Base-by-base conservation (phyloP, 1,140 invertebrate genomes). In the Drosophila sucinea region DNA sequence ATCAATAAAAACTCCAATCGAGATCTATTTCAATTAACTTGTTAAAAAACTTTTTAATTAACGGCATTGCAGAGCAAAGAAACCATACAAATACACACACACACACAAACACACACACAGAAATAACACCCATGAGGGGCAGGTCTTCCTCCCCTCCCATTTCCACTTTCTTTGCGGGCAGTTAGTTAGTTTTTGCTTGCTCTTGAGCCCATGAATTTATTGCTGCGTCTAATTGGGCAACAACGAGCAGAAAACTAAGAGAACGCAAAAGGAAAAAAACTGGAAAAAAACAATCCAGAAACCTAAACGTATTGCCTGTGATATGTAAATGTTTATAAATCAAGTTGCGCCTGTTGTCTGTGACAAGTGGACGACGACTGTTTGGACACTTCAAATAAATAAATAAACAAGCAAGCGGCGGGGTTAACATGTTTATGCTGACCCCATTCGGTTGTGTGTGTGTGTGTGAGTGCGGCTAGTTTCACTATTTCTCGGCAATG, bases 1-100 rank as follows among this genome's bases (percentile, higher is more conserved):
- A 87, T 87, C 83, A 87, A 87, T 87, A 87, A 89, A 80, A 87
- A 87, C 83, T 87, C 84, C 83, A 83, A 87, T 87, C 83, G 83
- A 87, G 84, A 87, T 87, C 84, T 87, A 87, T 87, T 87, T 87
- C 83, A 87, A 87, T 87, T 87, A 87, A 87, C 76, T 87, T 89
- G 79, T 89, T 89, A 83, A 77, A 86, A 87, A 87, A 87, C 83
- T 89, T 87, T 87, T 87, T 87, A 87, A 87, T 87, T 87, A 87
- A 87, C 83, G 77, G 72, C 83, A 79, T 77, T 83, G 83, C 83
- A 87, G 83, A 67, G 70, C 61, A 61, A 70, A 47, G 55, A 27
- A 69, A 57, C 40, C 41, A 27, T 25, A 51, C 23, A 51, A n/a
- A 51, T 23, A 25, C 44, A 51, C 44, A 23, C n/a, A 44, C 17